Evolutionary conservation across 2,113 vertebrate genomes (phyloP).

Genomic region (Peromyscus polionotus): DNA sequence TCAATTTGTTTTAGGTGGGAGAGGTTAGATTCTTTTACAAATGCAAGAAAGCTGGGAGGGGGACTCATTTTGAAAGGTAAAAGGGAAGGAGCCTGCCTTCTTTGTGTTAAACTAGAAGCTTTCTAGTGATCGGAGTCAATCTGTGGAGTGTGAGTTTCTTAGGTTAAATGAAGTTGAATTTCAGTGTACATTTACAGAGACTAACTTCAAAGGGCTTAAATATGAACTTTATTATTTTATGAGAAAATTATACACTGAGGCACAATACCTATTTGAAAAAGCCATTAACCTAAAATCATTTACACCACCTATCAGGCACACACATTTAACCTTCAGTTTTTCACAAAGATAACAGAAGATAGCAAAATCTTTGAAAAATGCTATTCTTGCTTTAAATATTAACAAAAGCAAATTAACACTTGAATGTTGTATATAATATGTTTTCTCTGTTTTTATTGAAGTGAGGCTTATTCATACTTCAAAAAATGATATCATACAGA

Average conservation of each 20-base stretch:
- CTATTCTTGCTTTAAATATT: slow-evolving; percentile 26
- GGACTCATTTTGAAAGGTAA: not conserved
- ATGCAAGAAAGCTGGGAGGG: not conserved
- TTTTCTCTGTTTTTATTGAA: not conserved
- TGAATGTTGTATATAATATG: not conserved
- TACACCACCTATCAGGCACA: not conserved
- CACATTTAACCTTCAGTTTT: not conserved
- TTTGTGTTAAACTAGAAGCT: not conserved
- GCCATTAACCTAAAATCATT: slow-evolving; percentile 25
- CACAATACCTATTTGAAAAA: not conserved
- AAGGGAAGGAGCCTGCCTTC: not conserved
- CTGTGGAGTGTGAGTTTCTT: not conserved
- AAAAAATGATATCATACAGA: slow-evolving; percentile 39
- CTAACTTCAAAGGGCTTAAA: not conserved
- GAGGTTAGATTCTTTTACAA: not conserved
- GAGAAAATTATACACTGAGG: slow-evolving; percentile 24
- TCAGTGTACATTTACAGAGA: not conserved
- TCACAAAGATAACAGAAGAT: not conserved
- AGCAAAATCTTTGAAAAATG: not conserved
- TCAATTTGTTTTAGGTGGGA: not conserved
- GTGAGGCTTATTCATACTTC: not conserved
- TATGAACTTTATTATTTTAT: slow-evolving; percentile 14
- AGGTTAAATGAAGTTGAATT: not conserved
- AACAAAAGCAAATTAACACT: slow-evolving; percentile 20
- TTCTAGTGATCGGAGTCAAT: not conserved